These are phyloP conservation scores for Takifugu ocellatus DNA, from an alignment of 2,797 vertebrate species.

Conservation along the genomic window DNA sequence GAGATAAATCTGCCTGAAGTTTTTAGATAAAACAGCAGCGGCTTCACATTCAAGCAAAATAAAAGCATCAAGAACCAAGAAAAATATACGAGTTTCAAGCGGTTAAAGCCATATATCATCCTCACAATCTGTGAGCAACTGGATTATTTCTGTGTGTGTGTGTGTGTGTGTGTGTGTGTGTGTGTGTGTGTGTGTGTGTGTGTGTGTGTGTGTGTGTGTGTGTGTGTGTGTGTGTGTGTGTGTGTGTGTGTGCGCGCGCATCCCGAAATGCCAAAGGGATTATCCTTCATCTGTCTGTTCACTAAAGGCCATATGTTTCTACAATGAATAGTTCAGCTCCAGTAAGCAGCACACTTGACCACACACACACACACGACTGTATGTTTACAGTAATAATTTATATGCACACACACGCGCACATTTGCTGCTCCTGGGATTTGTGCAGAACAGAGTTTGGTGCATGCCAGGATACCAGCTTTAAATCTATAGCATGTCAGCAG, in stretches of 20 bases:
- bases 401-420: background rate
- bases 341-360: slow-evolving; percentile 11
- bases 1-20: slow-evolving; percentile 1
- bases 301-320: slow-evolving; percentile 72
- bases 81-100: slow-evolving; percentile 10
- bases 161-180: slow-evolving; percentile 1
- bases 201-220: slow-evolving; percentile 12
- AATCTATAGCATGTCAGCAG: slow-evolving; percentile 55
- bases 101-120: slow-evolving; percentile 3
- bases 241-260: slow-evolving; percentile 4
- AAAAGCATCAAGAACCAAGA: slow-evolving; percentile 2
- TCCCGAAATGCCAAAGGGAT: slow-evolving; percentile 58
- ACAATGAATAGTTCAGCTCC: slow-evolving; percentile 48
- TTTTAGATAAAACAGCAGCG: slow-evolving; percentile 7
- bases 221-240: background rate
- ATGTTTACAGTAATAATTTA: slow-evolving; percentile 26
- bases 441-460: slow-evolving; percentile 38
- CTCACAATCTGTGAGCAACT: slow-evolving; percentile 21
- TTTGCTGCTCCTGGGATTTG: slow-evolving; percentile 29
- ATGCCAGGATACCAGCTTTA: slow-evolving; percentile 64
- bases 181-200: too few relatives aligned
- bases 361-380: slow-evolving; percentile 17
- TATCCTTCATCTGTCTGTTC: slow-evolving; percentile 65
- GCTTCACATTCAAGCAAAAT: slow-evolving; percentile 1
- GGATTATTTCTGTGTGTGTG: slow-evolving; percentile 26